These are phyloP conservation scores for rabbit (Oryctolagus cuniculus) DNA, from an alignment of 2,113 vertebrate genomes.

Conservation along the genomic window DNA sequence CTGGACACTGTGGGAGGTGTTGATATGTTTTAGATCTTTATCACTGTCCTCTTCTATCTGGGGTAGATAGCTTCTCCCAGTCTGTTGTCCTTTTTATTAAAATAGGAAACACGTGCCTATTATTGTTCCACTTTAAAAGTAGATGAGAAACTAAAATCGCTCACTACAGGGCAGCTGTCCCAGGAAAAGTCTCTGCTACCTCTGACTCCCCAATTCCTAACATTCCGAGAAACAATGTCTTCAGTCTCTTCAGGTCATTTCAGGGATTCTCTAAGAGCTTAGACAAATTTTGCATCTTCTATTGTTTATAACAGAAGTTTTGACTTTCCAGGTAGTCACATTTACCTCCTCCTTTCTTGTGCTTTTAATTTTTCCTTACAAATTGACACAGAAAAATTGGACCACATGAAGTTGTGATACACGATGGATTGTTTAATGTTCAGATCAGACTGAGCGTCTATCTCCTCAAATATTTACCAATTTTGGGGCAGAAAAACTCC, in stretches of 20 bases:
- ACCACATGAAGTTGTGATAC: no score
- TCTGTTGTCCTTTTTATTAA: background rate
- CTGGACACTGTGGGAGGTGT: background rate
- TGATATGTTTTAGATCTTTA: background rate
- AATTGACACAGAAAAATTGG: no score
- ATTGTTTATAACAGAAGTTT: background rate
- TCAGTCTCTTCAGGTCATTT: background rate
- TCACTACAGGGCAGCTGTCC: background rate
- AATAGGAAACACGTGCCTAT: background rate
- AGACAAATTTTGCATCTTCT: background rate
- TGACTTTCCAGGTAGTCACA: background rate
- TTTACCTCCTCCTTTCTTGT: slow-evolving; percentile 11
- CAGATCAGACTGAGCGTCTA: no score
- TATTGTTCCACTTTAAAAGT: slow-evolving; percentile 39
- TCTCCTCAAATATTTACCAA: no score
- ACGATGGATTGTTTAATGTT: no score
- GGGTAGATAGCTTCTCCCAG: slow-evolving; percentile 33
- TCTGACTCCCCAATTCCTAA: background rate
- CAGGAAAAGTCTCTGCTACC: background rate
- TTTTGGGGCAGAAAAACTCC: no score
- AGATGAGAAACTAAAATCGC: background rate
- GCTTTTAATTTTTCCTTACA: background rate
- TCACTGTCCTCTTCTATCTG: background rate
- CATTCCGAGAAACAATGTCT: background rate
- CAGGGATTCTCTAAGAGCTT: slow-evolving; percentile 9